Percentiles rank a stretch among this genome's conserved stretches.
Evolutionary conservation across 2,888 invertebrate genomes (phyloP).

Genomic region (Spodoptera littoralis): DNA sequence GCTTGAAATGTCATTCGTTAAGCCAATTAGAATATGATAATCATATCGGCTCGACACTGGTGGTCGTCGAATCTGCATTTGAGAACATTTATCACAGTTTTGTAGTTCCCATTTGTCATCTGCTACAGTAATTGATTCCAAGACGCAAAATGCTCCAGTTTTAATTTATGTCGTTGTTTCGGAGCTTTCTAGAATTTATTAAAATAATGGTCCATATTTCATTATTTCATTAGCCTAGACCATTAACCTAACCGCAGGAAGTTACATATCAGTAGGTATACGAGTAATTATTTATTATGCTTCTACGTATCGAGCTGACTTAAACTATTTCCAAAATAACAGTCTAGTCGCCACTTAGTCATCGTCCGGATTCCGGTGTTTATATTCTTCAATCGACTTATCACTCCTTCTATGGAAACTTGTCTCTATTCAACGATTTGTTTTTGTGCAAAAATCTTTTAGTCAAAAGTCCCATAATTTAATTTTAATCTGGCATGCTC

Average conservation of each 20-base stretch:
- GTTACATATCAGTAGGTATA: conserved; percentile 47
- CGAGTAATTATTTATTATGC: conserved; percentile 36
- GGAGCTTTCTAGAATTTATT: conserved; percentile 46
- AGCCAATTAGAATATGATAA: conserved; percentile 71
- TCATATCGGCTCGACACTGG: conserved; percentile 46
- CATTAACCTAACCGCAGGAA: conserved; percentile 49
- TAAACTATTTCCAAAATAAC: conserved; percentile 45
- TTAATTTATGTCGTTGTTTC: conserved; percentile 38
- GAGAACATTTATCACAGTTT: conserved; percentile 40
- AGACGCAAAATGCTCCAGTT: conserved; percentile 38
- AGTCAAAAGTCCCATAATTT: too few species aligned
- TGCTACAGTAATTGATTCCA: conserved; percentile 52
- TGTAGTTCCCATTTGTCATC: conserved; percentile 44
- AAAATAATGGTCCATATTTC: conserved; percentile 40
- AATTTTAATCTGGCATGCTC: conserved; percentile 1
- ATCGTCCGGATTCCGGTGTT: conserved; percentile 42
- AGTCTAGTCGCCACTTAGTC: conserved; percentile 50
- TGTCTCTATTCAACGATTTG: conserved; percentile 37
- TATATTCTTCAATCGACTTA: conserved; percentile 47
- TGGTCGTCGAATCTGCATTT: conserved; percentile 49
- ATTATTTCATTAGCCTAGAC: conserved; percentile 40
- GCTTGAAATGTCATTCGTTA: conserved; percentile 60
- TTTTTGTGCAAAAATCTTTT: conserved; percentile 18
- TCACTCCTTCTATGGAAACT: conserved; percentile 47
- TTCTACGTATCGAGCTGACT: conserved; percentile 42